phyloP scores from a whole-genome alignment of 2,797 vertebrate genomes.

The Phylloscopus collybita region DNA sequence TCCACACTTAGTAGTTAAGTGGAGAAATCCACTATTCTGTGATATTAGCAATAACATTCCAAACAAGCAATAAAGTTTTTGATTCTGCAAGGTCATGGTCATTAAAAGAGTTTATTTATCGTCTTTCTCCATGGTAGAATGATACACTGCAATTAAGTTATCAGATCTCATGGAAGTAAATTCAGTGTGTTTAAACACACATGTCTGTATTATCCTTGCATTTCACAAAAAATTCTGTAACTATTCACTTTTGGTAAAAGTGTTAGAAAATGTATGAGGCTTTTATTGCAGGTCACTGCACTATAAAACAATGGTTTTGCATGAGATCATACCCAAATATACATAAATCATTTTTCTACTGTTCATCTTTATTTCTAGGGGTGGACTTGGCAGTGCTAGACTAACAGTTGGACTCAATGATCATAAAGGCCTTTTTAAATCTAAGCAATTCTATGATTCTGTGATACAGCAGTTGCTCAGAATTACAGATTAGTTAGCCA shows the following conservation, averaged over 20 bases:
- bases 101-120: not conserved
- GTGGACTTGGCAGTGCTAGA: not conserved
- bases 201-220: rapidly evolving
- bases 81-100: not conserved
- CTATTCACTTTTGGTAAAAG: not conserved
- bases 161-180: not conserved
- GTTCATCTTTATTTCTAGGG: not conserved
- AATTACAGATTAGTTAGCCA: not conserved
- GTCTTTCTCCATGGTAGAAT: not conserved
- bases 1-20: not conserved
- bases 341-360: not conserved
- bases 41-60: not conserved
- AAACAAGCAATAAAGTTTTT: not conserved
- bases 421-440: not conserved
- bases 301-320: not conserved
- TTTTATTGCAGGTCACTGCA: not conserved
- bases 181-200: not conserved
- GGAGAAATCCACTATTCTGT: not conserved
- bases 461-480: not conserved
- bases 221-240: not conserved
- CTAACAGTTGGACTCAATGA: not conserved
- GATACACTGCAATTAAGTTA: not conserved
- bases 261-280: not conserved
- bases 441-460: not conserved
- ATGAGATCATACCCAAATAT: not conserved